Base-by-base conservation (phyloP, 1,140 invertebrate genomes). In the Drosophila nikananu region DNA sequence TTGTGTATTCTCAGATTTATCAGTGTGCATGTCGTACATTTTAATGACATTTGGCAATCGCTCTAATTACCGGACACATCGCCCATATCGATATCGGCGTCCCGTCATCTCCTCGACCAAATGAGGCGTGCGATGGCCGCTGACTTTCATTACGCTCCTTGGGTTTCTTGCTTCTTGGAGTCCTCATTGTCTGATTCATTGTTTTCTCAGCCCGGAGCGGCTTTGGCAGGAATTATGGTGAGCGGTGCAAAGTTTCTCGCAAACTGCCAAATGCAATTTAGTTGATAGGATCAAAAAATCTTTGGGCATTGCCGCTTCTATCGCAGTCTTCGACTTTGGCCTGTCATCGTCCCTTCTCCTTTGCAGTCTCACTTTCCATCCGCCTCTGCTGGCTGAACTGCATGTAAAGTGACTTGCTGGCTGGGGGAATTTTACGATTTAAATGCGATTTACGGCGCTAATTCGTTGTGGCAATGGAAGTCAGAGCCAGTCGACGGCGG, bases 221-320 rank as follows among this genome's bases (percentile, higher is more conserved):
- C 54, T 57, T 57, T 57, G 51, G 30, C 71, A 73, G 63, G 77
- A 89, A 84, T 84, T 89, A 89, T 89, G 81, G 81, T 55, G 51
- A 54, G 58, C 75, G 51, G 73, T 52, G 75, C 54, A 87, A 91
- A 90, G 79, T 91, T 90, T 90, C 86, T 78, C 81, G 67, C 81
- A 84, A 90, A 90, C 86, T 90, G 86, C 87, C 86, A 90, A 90
- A 91, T 90, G 86, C 86, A 91, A 90, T 90, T 90, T 91, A 90
- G 61, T 82, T 90, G 86, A 90, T 90, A 90, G 86, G 86, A 90
- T 90, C 86, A 90, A 90, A 91, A 86, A 90, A 86, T 91, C 86
- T 86, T 91, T 86, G 81, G 77, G 66, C 75, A 67, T n/a, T 37
- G 27, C 51, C 44, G 27, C 27, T 37, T 49, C 71, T 25, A 27